Evolutionary conservation across 2,888 invertebrate genomes (phyloP), one percentile per base, ranked within the genome.

Genomic region (Caenorhabditis sinica): DNA sequence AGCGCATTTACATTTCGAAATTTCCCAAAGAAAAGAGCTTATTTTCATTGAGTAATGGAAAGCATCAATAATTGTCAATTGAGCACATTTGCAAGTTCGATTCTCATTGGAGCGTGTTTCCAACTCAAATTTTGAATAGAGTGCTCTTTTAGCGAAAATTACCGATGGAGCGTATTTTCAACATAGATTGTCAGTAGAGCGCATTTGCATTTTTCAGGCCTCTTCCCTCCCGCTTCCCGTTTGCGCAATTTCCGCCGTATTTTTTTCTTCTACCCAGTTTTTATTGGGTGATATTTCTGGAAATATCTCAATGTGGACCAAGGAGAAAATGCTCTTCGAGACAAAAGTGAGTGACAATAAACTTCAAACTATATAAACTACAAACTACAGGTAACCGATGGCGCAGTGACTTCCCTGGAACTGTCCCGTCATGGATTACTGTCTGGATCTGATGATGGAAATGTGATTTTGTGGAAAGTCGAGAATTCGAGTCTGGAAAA

Each of bases 261-360:
- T 81, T 23, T 60, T 25, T 36, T 63, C 68, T 1, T 82, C 85
- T 0, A 77, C 79, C 13, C 82, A 82, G 23, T 85, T 77, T 23
- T 15, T 75, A 1, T 17, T 85, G 15, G 77, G 82, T 13, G 85
- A 85, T 28, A 66, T 82, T 20, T 82, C 85, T 1, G 85, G 85
- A 8, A 43, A 51, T n/a, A 63, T 85, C 6, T 49, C 66, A 17
- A 69, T 85, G 58, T 85, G 45, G 33, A 65, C 56, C 9, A 77
- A 68, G 20, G 85, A 79, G n/a, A 36, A 58, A 43, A 73, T 56
- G 36, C 4, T 65, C 11, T 82, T 77, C 36, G 61, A 69, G 60
- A 43, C 40, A 13, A 81, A 76, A 43, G 63, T 79, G 33, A 30
- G 45, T 56, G 33, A 20, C 49, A 2, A 20, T 8, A 49, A 9